phyloP scores from a whole-genome alignment of 2,797 vertebrate genomes.

The Podarcis lilfordi region DNA sequence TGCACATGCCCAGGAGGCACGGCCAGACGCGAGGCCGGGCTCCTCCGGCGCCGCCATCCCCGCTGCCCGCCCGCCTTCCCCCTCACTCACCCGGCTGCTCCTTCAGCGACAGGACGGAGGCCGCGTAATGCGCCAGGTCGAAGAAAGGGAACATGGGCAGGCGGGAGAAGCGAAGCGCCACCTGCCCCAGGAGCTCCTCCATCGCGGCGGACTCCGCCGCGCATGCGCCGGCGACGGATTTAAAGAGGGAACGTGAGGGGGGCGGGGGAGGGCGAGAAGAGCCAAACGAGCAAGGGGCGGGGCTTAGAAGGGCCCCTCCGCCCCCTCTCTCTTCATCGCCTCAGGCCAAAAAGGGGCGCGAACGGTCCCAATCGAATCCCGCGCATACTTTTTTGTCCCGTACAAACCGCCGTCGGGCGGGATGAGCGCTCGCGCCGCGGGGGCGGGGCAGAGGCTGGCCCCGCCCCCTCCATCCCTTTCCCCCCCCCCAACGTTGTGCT shows the following conservation, averaged over 20 bases:
- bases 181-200: slow-evolving; percentile 59
- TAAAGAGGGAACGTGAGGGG: background rate
- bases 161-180: slow-evolving; percentile 84
- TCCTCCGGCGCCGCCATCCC: no score
- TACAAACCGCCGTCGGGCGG: background rate
- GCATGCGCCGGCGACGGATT: background rate
- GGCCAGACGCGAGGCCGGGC: no score
- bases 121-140: slow-evolving; percentile 92
- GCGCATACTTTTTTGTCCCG: background rate
- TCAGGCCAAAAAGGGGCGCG: background rate
- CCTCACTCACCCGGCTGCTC: slow-evolving; percentile 89
- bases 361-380: no score
- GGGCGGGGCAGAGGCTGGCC: no score
- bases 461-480: background rate
- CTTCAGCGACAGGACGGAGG: slow-evolving; percentile 89
- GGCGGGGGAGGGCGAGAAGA: no score
- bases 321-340: background rate
- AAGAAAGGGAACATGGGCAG: slow-evolving; percentile 94
- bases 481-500: background rate
- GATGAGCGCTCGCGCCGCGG: background rate
- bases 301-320: background rate
- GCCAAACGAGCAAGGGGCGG: background rate
- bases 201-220: background rate
- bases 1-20: background rate
- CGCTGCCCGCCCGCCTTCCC: background rate